Evolutionary conservation across 1,140 invertebrate species (phyloP), one percentile per base, ranked within the genome.

Genomic region (Diploscapter pachys): DNA sequence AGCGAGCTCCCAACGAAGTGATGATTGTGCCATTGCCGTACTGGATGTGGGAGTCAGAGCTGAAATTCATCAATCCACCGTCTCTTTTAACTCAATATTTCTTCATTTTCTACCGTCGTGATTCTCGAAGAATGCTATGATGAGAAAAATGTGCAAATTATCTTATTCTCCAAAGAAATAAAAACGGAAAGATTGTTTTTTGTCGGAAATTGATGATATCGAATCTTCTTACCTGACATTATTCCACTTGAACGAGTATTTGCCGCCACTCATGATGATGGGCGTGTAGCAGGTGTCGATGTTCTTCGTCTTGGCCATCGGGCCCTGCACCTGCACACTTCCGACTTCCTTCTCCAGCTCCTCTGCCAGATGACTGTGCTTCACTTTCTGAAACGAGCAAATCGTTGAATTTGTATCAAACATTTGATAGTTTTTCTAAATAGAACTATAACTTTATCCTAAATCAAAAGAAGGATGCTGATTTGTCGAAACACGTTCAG

Each of bases 211-310:
- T 66, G 61, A 72, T 9, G 56, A 3, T 1, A 31, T 31, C 31
- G 1, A 78, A 77, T 52, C 62, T 67, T 52, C 62, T 67, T 79
- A 90, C 89, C 89, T 90, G 53, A 88, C 90, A 62, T 92, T 93
- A 85, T 93, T 96, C 85, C 99, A 99, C 87, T 99, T 99, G 2
- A 99, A 89, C 84, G 91, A 94, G 88, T 98, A 99, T 84, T 94
- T 92, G 5, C 95, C 95, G 52, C 96, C 96, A 78, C 95, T 98
- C 86, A 99, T 96, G 84, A 99, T 95, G 73, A 99, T 99, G 0
- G 96, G 92, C 3, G 94, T 94, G 87, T 99, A 99, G 86, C 96
- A 98, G 90, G 96, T 93, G 84, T 98, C 96, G 89, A 84, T 94
- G 91, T 13, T 90, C 89, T 0, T 91, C 89, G 86, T 98, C 95